A percentile compares a stretch with the other conserved stretches of the same genome.
phyloP scores from a whole-genome alignment of 1,140 invertebrate species.

The Brachionus koreanus region DNA sequence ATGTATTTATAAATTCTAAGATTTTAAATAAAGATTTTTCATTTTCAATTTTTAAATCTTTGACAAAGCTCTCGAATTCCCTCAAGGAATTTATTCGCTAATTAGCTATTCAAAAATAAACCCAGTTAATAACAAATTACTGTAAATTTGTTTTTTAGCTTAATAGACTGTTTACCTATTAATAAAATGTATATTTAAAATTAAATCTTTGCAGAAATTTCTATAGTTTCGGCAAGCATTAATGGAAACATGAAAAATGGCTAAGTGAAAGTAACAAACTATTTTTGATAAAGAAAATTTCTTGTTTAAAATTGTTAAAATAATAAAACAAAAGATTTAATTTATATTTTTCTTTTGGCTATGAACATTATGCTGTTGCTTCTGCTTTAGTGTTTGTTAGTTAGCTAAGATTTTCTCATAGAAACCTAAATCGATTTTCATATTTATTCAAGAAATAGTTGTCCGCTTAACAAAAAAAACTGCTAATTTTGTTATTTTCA shows the following conservation, averaged over 20 bases:
- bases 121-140: not conserved
- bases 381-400: not conserved
- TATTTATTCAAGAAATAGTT: not conserved
- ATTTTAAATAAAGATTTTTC: not conserved
- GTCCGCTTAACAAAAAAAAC: not conserved
- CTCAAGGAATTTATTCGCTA: not conserved
- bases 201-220: not conserved
- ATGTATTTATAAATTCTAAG: not conserved
- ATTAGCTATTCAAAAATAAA: not conserved
- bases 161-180: slow-evolving; percentile 1
- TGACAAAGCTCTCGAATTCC: not conserved
- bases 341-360: not conserved
- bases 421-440: not conserved
- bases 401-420: not conserved
- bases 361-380: not conserved
- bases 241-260: not conserved
- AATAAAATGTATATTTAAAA: not conserved
- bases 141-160: slow-evolving; percentile 2
- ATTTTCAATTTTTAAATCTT: not conserved
- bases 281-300: not conserved
- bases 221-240: slow-evolving; percentile 22
- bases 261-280: slow-evolving; percentile 22
- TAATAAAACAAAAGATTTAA: slow-evolving; percentile 20
- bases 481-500: not conserved
- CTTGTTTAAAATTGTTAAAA: not conserved